Evolutionary conservation across 2,888 invertebrate genomes (phyloP), one percentile per base, ranked within the genome.

Genomic region (Euplagia quadripunctaria): DNA sequence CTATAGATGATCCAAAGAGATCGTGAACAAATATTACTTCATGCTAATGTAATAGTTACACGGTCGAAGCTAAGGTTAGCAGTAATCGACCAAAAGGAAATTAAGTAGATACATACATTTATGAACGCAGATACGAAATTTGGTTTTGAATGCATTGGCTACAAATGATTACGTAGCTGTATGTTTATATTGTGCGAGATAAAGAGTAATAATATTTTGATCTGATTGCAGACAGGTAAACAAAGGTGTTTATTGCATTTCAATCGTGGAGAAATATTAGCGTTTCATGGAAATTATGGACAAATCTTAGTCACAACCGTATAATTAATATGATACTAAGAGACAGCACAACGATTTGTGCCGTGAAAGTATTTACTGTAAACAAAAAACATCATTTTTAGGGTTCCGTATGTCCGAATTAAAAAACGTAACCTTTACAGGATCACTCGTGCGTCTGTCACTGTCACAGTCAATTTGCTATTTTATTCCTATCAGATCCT

Each of bases 11-110:
- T 85, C 82, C 79, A 84, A 87, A 89, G 85, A 88, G 87, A 89
- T 93, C 92, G 91, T 93, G 92, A 87, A 81, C 81, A 85, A 85
- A 87, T 81, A 84, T 75, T 74, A 77, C 63, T 70, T 11, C 31
- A 72, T 71, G 79, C 79, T 88, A 88, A 89, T 85, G 73, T 78
- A 85, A 85, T 82, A 78, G 86, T 81, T 85, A 87, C 90, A 86
- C 79, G 78, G 74, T 78, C 79, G 79, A 79, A 76, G 77, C 76
- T 75, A 75, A 72, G 72, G 79, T 71, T 71, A 81, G 78, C 74
- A 70, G 77, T 74, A 76, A 68, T 76, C 65, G 67, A 16, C 74
- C 68, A 72, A 73, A 78, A 77, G 71, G 71, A 78, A 69, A 58
- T 9, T 49, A 46, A 58, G 64, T 67, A 74, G 43, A 68, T 16